These are phyloP conservation scores for Pollimyrus isidori DNA, from an alignment of 2,113 vertebrate species.

Conservation along the genomic window DNA sequence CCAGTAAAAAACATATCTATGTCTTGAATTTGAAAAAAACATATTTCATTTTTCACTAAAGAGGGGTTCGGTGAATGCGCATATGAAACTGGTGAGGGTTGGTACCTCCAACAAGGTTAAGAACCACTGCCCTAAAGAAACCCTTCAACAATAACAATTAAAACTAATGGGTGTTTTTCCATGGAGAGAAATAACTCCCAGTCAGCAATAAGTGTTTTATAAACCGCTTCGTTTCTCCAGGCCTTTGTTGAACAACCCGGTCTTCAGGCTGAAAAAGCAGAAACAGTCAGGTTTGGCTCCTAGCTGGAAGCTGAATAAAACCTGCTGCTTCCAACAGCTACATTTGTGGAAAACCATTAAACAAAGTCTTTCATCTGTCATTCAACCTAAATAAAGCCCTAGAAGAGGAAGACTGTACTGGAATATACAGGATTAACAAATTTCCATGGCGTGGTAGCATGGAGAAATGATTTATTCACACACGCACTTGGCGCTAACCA, in stretches of 20 bases:
- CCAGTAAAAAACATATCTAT: too few relatives aligned
- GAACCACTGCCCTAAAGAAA: background rate
- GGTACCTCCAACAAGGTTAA: too few relatives aligned
- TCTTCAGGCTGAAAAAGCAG: background rate
- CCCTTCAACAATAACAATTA: background rate
- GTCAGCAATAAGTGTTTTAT: background rate
- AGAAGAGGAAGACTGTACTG: background rate
- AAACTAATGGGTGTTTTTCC: constrained; percentile 1
- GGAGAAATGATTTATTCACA: background rate
- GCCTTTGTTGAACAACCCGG: background rate
- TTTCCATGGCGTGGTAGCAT: constrained; percentile 1
- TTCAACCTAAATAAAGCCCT: background rate
- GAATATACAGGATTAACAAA: background rate
- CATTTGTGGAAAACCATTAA: constrained; percentile 6
- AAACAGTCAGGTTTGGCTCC: background rate
- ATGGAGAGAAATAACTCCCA: background rate
- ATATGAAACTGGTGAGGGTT: too few relatives aligned
- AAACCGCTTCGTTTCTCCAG: background rate
- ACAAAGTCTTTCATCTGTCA: constrained; percentile 10
- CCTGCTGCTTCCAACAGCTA: background rate
- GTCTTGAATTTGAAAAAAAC: too few relatives aligned
- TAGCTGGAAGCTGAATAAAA: background rate
- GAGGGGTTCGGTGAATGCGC: too few relatives aligned
- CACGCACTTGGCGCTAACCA: background rate
- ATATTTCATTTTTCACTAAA: too few relatives aligned